Base-by-base conservation (phyloP, 2,113 vertebrate species). In the Numenius arquata region DNA sequence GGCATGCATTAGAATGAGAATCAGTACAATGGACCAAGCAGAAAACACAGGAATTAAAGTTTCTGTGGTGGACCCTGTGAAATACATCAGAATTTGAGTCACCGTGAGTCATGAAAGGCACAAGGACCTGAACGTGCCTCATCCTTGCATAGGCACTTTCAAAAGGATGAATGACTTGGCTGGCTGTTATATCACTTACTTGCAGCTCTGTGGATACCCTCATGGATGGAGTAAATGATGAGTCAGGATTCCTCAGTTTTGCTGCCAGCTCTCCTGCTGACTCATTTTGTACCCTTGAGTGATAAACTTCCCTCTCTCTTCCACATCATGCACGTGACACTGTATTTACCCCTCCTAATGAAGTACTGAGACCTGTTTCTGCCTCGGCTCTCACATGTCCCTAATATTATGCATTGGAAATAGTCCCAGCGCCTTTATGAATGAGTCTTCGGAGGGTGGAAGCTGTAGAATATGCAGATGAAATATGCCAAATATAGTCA, bases 221-320 rank as follows among this genome's bases (percentile, higher is more conserved):
- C 53, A 23, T 15, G 61, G 83, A 25, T 82, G 74, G 63, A 92
- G 66, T 85, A 89, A 85, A 71, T 59, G 77, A 68, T 89, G 93
- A 96, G 41, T 92, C 90, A 91, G 95, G 66, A 85, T 85, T 88
- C 48, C 41, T 82, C 56, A 45, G 30, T 87, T 91, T 62, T 78
- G 48, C 45, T 96, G 73, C 85, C 81, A 95, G 84, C 53, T 89
- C 67, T 83, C 63, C 71, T 83, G 67, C 90, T 96, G 90, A 88
- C 63, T 95, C 88, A 94, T 87, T 91, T 91, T 63, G 41, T 85
- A 92, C 47, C 48, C 80, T 75, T 62, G 45, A 87, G 58, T 68
- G 74, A 92, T 70, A 79, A 79, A 90, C 41, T 74, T 82, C 32
- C 15, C 41, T 81, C 45, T 92, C 38, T 55, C 59, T 93, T 78